A percentile compares a stretch with the other conserved stretches of the same genome.
phyloP scores from a whole-genome alignment of 2,888 invertebrate genomes.

The Acronicta psi region DNA sequence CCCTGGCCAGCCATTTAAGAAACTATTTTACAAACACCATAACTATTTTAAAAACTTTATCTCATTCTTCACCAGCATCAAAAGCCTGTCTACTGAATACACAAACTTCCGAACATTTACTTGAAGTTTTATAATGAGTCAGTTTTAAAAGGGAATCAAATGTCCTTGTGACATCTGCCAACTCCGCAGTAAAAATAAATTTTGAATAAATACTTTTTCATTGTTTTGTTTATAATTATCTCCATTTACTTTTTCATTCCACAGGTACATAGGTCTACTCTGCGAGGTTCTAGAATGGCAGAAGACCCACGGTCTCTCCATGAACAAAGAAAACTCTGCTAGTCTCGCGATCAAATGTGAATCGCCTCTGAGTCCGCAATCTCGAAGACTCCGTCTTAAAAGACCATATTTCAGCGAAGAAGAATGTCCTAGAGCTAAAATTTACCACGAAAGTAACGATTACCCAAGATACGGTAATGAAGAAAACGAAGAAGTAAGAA shows the following conservation, averaged over 20 bases:
- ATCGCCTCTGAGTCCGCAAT: conserved; percentile 78
- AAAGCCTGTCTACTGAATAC: too few relatives aligned
- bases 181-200: background rate
- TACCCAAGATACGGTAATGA: conserved; percentile 76
- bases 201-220: background rate
- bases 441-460: conserved; percentile 66
- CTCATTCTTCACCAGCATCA: too few relatives aligned
- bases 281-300: conserved; percentile 97
- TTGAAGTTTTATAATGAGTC: background rate
- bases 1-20: too few relatives aligned
- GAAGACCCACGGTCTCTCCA: conserved; percentile 85
- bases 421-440: conserved; percentile 68
- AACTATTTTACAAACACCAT: too few relatives aligned
- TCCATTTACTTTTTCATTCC: background rate
- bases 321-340: conserved; percentile 83
- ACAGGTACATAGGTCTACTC: conserved; percentile 95
- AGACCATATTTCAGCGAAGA: conserved; percentile 75
- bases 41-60: too few relatives aligned
- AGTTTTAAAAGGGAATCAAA: background rate
- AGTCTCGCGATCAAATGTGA: conserved; percentile 88
- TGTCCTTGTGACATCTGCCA: background rate
- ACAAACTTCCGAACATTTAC: background rate
- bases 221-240: too few relatives aligned
- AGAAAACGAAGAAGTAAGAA: conserved; percentile 77
- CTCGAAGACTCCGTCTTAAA: conserved; percentile 75